A percentile compares a stretch with the other conserved stretches of the same genome.
These are phyloP conservation scores for Aphelinus atriplicis DNA, from an alignment of 1,140 invertebrate species.

Conservation along the genomic window DNA sequence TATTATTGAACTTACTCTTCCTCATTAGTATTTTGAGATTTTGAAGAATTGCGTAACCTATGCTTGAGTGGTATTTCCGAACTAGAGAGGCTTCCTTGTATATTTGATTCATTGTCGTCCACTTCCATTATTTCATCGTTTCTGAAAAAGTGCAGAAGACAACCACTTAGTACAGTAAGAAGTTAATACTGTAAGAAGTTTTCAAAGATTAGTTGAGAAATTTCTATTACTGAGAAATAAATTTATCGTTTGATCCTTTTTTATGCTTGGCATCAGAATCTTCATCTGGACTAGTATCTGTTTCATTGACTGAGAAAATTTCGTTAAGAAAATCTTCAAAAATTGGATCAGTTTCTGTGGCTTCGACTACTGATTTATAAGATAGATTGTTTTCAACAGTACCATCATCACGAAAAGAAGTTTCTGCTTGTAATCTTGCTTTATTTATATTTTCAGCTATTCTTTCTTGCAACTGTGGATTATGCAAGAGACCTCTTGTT, in stretches of 20 bases:
- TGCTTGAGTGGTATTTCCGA: slow-evolving; percentile 55
- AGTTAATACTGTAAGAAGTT: background rate
- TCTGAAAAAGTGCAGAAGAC: background rate
- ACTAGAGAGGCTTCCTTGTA: background rate
- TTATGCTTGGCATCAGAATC: slow-evolving; percentile 44
- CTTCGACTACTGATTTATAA: slow-evolving; percentile 56
- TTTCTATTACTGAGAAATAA: slow-evolving; percentile 10
- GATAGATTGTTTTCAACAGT: slow-evolving; percentile 42
- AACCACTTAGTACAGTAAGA: slow-evolving; percentile 5
- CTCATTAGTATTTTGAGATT: slow-evolving; percentile 47
- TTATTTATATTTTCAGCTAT: slow-evolving; percentile 67
- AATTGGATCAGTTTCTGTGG: slow-evolving; percentile 63
- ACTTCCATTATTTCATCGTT: slow-evolving; percentile 16
- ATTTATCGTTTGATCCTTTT: slow-evolving; percentile 1
- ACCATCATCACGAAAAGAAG: slow-evolving; percentile 47
- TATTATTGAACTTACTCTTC: slow-evolving; percentile 40
- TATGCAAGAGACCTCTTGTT: slow-evolving; percentile 59
- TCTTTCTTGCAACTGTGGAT: slow-evolving; percentile 63
- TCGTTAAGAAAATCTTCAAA: slow-evolving; percentile 63
- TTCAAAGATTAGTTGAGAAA: background rate
- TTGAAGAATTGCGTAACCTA: slow-evolving; percentile 55
- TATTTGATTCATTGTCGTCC: slow-evolving; percentile 15
- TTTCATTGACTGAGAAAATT: slow-evolving; percentile 54
- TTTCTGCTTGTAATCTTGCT: slow-evolving; percentile 54
- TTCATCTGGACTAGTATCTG: slow-evolving; percentile 57